Evolutionary conservation across 2,113 vertebrate genomes (phyloP), one percentile per base, ranked within the genome.

Genomic region (Clarias macrocephalus): DNA sequence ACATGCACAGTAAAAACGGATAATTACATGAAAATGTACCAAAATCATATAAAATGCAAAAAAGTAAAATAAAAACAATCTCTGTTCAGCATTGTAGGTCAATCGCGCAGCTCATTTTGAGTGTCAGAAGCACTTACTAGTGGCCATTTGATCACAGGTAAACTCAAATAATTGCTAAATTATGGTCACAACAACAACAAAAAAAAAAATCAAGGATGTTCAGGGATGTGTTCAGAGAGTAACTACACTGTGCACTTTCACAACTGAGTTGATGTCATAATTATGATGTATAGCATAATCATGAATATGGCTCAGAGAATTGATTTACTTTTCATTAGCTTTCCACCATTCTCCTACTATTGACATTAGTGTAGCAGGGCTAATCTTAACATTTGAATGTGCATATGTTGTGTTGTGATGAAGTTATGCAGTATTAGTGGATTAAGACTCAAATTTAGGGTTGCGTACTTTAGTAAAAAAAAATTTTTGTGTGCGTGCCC

Each of bases 231-330:
- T 88, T 82, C 63, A 83, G 80, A 75, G 57, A 89, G 33, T 62
- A 60, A 84, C 66, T 63, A 86, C 90, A 88, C 89, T 89, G 89
- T 90, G 88, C 86, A 87, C 88, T 89, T 87, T 88, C 86, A 86
- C 70, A 84, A 52, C 72, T 68, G 60, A 66, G 75, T 72, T 68
- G 83, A 86, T 86, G 23, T 84, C 65, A 81, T 59, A 56, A 86
- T 52, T 65, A 65, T 37, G 10, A 79, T 48, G 23, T 72, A 62
- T 28, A 79, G 73, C n/a, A 70, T 57, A 52, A n/a, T 62, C 21
- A 54, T 18, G 15, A 86, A 70, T 12, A 48, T 59, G 62, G 52
- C 68, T 66, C 68, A 60, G n/a, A n/a, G 65, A 5, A 77, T 19
- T 19, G 33, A 37, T 73, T 48, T 66, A 57, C 85, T 84, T 57